Evolutionary conservation across 2,888 invertebrate genomes (phyloP), one percentile per base, ranked within the genome.

Genomic region (Drosophila kanekoi): DNA sequence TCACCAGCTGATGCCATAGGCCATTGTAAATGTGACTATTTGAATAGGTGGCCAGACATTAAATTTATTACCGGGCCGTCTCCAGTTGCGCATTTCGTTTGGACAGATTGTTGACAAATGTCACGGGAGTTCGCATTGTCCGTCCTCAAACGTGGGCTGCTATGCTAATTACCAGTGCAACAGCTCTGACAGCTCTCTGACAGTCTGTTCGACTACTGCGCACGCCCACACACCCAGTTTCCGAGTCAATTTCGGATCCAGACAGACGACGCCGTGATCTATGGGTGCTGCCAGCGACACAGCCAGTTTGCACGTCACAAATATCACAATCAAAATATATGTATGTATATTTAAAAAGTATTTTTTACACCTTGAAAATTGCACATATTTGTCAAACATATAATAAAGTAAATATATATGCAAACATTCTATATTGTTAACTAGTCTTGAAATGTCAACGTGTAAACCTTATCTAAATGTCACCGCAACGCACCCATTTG

Each of bases 51-150:
- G 41, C 49, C 56, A 28, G 8, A 51, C 81, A 72, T 59, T 28
- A 23, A 67, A 87, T 87, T 79, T 79, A 87, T 81, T 77, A 18
- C 81, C 79, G 38, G 60, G 28, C 64, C 66, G 38, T 43, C 54
- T 18, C 45, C 38, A 62, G 57, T 70, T 52, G 62, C 63, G 68
- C 76, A 37, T 76, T 59, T 70, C 62, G 47, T 53, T 86, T 58
- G 81, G 81, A 81, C 73, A 86, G 72, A 76, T 74, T 76, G 79
- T 71, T 86, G 87, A 83, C 82, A 85, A 79, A 87, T 83, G 80
- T 82, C 82, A 69, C 41, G 57, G 63, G 51, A 78, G 71, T 74
- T 74, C 56, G 56, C 62, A 76, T 77, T 72, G 62, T 63, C 59
- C 47, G 56, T 48, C 43, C 40, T 43, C 49, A 49, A 49, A 20